Base-by-base conservation (phyloP, 2,113 vertebrate genomes). In the Platanista minor region DNA sequence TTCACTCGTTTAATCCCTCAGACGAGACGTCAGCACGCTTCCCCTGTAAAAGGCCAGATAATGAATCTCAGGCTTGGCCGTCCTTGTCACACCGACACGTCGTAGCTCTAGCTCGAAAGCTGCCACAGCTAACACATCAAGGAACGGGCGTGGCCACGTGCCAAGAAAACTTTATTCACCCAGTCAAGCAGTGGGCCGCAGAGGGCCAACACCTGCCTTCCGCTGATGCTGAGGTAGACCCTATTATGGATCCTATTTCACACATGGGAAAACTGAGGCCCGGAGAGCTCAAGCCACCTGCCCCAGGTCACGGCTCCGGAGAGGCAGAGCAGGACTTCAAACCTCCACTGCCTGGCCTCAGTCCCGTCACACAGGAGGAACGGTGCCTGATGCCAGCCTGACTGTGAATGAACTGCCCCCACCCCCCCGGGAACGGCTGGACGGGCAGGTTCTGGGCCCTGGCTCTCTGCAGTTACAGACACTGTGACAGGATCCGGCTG, bases 121-220 rank as follows among this genome's bases (percentile, higher is more conserved):
- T 41, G 41, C 77, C 54, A 10, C 21, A 9, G 69, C 59, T 33
- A 1, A 2, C 29, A 33, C 75, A 5, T 0, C 2, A 33, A 25
- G 21, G 39, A 31, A 33, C 1, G 15, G 72, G 72, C 1, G 0
- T 36, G 75, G 88, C 88, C 11, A 2, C 11, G 57, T 31, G 43
- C 81, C 90, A 83, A 78, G 41, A 57, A 87, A 94, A 33, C 46
- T 66, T 87, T 74, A 89, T 88, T 90, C 61, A 83, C 82, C 64
- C 82, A 43, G 52, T 46, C 29, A 33, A 46, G 36, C 12, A 4
- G 49, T 2, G 4, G n/a, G 31, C 33, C 12, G 0, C 1, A 0
- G 43, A n/a, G 6, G 5, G 4, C n/a, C 17, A 29, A 15, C 71
- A 49, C 82, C 87, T 66, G 39, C 31, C 78, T 57, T 66, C 3